Percentiles rank a stretch among this genome's conserved stretches.
phyloP scores from a whole-genome alignment of 1,140 invertebrate species.

The Eufriesea mexicana region DNA sequence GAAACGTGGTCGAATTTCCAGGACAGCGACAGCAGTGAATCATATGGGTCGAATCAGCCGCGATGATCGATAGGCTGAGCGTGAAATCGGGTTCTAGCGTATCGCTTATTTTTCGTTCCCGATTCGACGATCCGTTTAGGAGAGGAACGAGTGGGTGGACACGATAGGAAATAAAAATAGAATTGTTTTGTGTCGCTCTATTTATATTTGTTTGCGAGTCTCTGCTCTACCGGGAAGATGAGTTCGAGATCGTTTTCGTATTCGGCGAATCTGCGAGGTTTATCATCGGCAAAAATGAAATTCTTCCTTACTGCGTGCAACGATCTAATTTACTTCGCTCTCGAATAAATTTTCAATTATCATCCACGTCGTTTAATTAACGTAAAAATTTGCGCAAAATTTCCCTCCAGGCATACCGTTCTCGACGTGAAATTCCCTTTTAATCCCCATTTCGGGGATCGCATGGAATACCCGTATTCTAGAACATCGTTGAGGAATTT shows the following conservation, averaged over 20 bases:
- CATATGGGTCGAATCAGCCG: background rate
- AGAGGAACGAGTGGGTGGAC: slow-evolving; percentile 40
- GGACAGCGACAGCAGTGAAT: background rate
- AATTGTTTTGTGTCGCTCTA: slow-evolving; percentile 56
- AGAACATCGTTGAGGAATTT: too few species aligned
- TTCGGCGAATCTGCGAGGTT: background rate
- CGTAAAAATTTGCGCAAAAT: too few species aligned
- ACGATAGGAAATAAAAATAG: slow-evolving; percentile 60
- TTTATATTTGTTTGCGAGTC: slow-evolving; percentile 62
- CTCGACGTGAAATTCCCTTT: too few species aligned
- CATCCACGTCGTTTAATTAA: too few species aligned
- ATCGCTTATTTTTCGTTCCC: slow-evolving; percentile 42
- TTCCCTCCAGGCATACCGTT: too few species aligned
- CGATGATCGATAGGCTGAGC: background rate
- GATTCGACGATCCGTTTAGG: slow-evolving; percentile 27
- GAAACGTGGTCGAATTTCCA: background rate
- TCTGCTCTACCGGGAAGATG: slow-evolving; percentile 29
- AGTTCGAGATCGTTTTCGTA: slow-evolving; percentile 26
- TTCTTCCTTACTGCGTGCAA: background rate
- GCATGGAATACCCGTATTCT: too few species aligned
- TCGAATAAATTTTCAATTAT: too few species aligned
- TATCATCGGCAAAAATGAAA: background rate
- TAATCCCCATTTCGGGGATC: too few species aligned
- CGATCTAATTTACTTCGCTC: too few species aligned
- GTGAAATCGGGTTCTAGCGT: slow-evolving; percentile 25